These are phyloP conservation scores for Ptilorrhoa leucosticta DNA, from an alignment of 2,113 vertebrate genomes.

Conservation along the genomic window DNA sequence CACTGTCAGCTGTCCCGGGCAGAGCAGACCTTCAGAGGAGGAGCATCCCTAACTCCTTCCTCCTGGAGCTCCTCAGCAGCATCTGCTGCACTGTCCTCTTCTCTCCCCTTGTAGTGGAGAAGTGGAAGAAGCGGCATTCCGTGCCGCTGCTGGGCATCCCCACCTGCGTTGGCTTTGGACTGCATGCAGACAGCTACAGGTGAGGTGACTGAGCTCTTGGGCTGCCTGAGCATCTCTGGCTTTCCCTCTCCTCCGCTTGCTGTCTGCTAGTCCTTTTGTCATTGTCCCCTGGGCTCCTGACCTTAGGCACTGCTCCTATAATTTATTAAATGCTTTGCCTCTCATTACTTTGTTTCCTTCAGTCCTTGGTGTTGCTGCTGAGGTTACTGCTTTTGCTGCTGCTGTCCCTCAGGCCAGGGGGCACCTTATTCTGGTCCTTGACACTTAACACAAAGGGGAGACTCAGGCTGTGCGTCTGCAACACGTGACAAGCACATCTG, in stretches of 20 bases:
- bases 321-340: background rate
- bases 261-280: background rate
- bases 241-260: background rate
- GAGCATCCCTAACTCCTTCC: background rate
- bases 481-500: background rate
- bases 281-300: background rate
- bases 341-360: background rate
- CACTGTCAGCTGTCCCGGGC: background rate
- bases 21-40: background rate
- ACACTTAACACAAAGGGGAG: background rate
- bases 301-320: background rate
- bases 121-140: constrained; percentile 83
- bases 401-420: background rate
- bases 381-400: background rate
- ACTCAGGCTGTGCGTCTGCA: background rate
- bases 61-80: background rate
- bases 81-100: background rate
- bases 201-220: constrained; percentile 47
- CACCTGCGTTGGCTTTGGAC: constrained; percentile 84
- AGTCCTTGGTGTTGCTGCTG: background rate
- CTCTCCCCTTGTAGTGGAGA: constrained; percentile 77
- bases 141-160: constrained; percentile 85
- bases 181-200: constrained; percentile 84
- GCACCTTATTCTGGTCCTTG: background rate
- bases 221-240: background rate